A percentile compares a stretch with the other conserved stretches of the same genome.
Evolutionary conservation across 1,140 invertebrate species (phyloP).

Genomic region (Brachystomella parvula): DNA sequence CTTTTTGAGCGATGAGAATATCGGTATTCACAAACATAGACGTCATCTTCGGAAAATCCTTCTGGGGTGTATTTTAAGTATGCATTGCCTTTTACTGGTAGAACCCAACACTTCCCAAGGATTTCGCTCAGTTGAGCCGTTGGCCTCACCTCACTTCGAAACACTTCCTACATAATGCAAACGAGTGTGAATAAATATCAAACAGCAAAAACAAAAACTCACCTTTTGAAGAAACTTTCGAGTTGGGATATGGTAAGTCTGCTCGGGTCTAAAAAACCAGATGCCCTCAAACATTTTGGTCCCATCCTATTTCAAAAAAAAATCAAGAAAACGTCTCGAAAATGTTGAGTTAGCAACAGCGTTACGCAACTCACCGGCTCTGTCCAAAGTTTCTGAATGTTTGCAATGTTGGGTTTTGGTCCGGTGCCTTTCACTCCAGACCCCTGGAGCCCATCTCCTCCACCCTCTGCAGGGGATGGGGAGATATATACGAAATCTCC

Average conservation of each 20-base stretch:
- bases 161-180: slow-evolving; percentile 66
- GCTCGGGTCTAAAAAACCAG: slow-evolving; percentile 75
- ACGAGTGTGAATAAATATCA: slow-evolving; percentile 8
- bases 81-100: slow-evolving; percentile 75
- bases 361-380: too few species aligned
- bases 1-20: slow-evolving; percentile 75
- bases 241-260: slow-evolving; percentile 91
- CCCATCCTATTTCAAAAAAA: too few species aligned
- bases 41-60: slow-evolving; percentile 83
- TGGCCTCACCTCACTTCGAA: slow-evolving; percentile 82
- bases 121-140: slow-evolving; percentile 78
- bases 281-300: slow-evolving; percentile 85
- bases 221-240: slow-evolving; percentile 84
- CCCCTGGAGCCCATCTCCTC: slow-evolving; percentile 8
- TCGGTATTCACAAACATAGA: slow-evolving; percentile 93
- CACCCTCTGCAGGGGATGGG: slow-evolving; percentile 48
- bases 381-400: slow-evolving; percentile 79
- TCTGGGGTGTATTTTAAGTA: slow-evolving; percentile 85
- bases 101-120: slow-evolving; percentile 83
- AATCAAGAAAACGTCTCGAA: too few species aligned
- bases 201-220: slow-evolving; percentile 17
- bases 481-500: slow-evolving; percentile 89
- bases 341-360: too few species aligned
- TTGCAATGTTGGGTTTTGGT: slow-evolving; percentile 66
- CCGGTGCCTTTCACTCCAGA: slow-evolving; percentile 60